Conservation (phyloP, 2,113 vertebrate species). For the Pseudorectes ferrugineus region DNA sequence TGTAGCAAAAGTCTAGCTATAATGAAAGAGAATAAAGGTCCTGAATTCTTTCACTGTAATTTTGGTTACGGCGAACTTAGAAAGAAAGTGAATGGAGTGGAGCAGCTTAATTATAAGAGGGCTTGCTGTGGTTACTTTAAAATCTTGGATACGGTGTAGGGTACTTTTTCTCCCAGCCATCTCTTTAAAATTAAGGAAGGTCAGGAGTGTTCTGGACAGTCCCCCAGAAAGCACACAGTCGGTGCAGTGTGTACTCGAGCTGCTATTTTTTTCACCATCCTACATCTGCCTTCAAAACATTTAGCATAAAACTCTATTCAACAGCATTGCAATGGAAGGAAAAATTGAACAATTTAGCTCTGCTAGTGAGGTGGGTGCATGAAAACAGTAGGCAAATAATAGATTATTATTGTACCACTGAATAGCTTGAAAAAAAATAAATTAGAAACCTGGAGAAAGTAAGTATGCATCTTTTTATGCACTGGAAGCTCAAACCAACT, state of each 20-base stretch:
- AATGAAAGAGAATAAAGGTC: slow-evolving; percentile 29
- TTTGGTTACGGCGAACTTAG: slow-evolving; percentile 13
- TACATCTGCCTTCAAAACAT: neutral
- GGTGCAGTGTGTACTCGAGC: neutral
- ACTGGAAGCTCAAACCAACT: neutral
- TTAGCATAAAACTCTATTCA: neutral
- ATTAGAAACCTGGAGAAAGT: neutral
- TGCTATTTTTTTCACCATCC: neutral
- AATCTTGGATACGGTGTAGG: neutral
- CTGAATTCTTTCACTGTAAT: slow-evolving; percentile 23
- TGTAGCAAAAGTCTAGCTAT: neutral
- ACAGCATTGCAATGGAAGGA: neutral
- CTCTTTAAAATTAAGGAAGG: neutral
- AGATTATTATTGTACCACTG: neutral
- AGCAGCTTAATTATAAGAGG: slow-evolving; percentile 33
- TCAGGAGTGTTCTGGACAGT: neutral
- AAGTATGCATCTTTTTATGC: neutral
- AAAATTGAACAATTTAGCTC: neutral
- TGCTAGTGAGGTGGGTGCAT: neutral
- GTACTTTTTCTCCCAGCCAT: neutral
- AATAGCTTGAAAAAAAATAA: neutral
- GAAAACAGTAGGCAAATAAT: neutral
- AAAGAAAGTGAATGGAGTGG: slow-evolving; percentile 5
- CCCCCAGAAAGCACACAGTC: neutral
- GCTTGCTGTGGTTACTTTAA: neutral